Conservation (phyloP, 2,888 invertebrate genomes). For the Rugalucina vietnamica region DNA sequence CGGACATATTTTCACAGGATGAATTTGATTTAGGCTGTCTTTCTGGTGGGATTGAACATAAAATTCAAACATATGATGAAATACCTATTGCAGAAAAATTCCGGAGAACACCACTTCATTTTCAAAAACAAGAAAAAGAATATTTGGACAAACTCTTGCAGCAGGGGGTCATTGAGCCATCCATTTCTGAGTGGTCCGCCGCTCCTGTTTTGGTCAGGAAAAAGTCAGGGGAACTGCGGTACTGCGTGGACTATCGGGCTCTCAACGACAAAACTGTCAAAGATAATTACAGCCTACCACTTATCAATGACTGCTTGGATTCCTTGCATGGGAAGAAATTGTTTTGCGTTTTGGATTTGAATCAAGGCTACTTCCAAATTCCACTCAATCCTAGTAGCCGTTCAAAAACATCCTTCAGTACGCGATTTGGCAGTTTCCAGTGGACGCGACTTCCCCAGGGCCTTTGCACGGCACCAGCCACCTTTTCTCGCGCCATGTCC, state of each 20-base stretch:
- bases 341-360: constrained; percentile 45
- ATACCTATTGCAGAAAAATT: no score
- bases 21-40: no score
- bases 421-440: constrained; percentile 38
- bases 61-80: no score
- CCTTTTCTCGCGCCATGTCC: constrained; percentile 41
- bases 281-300: constrained; percentile 52
- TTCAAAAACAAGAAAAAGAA: no score
- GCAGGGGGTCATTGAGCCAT: constrained; percentile 54
- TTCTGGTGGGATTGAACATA: no score
- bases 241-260: constrained; percentile 47
- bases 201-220: constrained; percentile 36
- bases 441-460: constrained; percentile 50
- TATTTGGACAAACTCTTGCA: no score
- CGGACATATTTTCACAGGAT: no score
- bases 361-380: constrained; percentile 53
- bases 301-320: constrained; percentile 45
- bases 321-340: constrained; percentile 36
- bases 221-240: constrained; percentile 36
- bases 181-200: constrained; percentile 45
- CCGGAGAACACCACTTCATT: no score
- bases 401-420: constrained; percentile 41
- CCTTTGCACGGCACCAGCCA: constrained; percentile 40
- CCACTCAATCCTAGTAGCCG: constrained; percentile 24
- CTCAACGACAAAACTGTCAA: constrained; percentile 43